These are phyloP conservation scores for Hydrocynus forskahlii DNA, from an alignment of 2,797 vertebrate species.

Conservation along the genomic window DNA sequence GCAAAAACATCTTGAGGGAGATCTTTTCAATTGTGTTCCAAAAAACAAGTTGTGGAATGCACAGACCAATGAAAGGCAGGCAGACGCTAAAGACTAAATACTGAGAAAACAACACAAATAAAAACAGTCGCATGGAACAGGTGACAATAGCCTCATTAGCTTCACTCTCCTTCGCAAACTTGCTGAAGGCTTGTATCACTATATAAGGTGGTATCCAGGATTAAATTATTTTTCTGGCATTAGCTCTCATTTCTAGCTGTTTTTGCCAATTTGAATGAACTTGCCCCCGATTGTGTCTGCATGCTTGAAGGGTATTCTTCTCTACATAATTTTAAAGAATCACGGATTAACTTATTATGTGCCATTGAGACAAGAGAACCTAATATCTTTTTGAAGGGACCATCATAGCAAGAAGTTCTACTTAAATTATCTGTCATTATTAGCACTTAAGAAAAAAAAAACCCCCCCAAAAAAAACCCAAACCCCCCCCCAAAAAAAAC, in stretches of 20 bases:
- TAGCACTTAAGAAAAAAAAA: too few relatives aligned
- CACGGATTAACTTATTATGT: too few relatives aligned
- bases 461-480: too few relatives aligned
- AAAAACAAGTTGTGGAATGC: background rate
- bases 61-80: background rate
- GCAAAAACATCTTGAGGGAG: background rate
- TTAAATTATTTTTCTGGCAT: background rate
- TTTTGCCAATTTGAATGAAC: too few relatives aligned
- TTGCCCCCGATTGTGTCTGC: too few relatives aligned
- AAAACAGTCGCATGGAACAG: constrained; percentile 26
- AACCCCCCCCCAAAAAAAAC: too few relatives aligned
- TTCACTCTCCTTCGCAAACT: background rate
- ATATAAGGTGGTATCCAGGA: background rate
- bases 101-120: constrained; percentile 2
- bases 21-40: constrained; percentile 1
- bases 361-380: too few relatives aligned
- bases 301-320: too few relatives aligned
- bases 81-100: background rate
- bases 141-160: constrained; percentile 14
- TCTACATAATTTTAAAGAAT: too few relatives aligned
- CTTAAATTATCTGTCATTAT: too few relatives aligned
- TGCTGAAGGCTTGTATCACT: constrained; percentile 2
- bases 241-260: background rate
- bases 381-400: too few relatives aligned
- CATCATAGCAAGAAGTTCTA: too few relatives aligned